Evolutionary conservation across 1,140 invertebrate species (phyloP).

Genomic region (Pogonognathellus flavescens): DNA sequence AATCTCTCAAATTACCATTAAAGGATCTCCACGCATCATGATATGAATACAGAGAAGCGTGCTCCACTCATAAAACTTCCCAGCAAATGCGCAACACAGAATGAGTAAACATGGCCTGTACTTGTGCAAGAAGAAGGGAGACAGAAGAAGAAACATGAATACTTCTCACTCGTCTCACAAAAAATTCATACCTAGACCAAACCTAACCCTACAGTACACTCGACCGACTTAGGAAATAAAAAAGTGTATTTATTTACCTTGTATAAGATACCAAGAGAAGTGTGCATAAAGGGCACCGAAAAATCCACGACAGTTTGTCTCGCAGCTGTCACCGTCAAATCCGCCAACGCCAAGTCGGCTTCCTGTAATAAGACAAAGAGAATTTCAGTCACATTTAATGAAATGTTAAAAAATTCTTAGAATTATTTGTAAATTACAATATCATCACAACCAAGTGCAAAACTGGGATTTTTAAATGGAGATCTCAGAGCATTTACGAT

Average conservation of each 20-base stretch:
- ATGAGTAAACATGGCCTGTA: background rate
- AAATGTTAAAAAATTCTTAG: too few relatives aligned
- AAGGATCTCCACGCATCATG: background rate
- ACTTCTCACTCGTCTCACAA: background rate
- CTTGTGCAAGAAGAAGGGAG: background rate
- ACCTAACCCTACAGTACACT: background rate
- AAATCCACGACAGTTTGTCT: constrained; percentile 65
- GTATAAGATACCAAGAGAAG: constrained; percentile 64
- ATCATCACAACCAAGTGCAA: too few relatives aligned
- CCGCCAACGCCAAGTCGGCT: constrained; percentile 64
- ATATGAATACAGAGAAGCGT: constrained; percentile 19
- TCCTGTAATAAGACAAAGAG: constrained; percentile 60
- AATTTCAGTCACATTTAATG: too few relatives aligned
- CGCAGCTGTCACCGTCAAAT: constrained; percentile 65
- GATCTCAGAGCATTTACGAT: too few relatives aligned
- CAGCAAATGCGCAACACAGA: constrained; percentile 12
- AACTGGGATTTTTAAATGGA: too few relatives aligned
- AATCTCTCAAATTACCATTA: constrained; percentile 49
- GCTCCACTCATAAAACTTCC: constrained; percentile 23
- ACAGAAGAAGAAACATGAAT: background rate
- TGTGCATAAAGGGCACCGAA: constrained; percentile 65
- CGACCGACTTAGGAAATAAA: background rate
- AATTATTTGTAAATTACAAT: too few relatives aligned
- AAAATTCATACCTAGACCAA: constrained; percentile 12
- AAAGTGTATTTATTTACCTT: constrained; percentile 61